These are phyloP conservation scores for Ficedula albicollis DNA, from an alignment of 2,797 vertebrate species.

Conservation along the genomic window DNA sequence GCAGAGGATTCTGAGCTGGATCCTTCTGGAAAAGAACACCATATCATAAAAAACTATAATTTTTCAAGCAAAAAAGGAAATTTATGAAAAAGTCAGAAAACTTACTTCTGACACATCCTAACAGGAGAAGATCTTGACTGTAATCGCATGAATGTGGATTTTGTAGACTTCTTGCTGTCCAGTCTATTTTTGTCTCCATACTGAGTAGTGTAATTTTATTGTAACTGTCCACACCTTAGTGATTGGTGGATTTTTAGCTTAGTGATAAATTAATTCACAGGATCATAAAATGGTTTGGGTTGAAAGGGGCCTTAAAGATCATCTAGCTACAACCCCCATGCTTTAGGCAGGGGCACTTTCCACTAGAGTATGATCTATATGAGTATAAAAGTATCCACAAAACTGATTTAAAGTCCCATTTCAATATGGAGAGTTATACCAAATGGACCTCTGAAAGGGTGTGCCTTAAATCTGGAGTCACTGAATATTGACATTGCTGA, in stretches of 20 bases:
- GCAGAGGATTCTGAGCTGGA: not conserved
- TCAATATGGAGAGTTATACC: not conserved
- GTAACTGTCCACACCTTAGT: not conserved
- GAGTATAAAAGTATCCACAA: not conserved
- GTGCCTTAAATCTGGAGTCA: not conserved
- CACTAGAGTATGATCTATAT: not conserved
- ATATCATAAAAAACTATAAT: not conserved
- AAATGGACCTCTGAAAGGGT: not conserved
- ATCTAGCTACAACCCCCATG: not conserved
- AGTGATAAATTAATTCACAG: not conserved
- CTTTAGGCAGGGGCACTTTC: not conserved
- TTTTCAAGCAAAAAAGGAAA: not conserved
- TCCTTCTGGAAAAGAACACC: not conserved
- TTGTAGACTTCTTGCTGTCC: not conserved
- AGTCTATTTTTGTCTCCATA: not conserved
- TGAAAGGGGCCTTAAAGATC: not conserved
- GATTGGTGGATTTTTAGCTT: not conserved
- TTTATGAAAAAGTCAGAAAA: not conserved
- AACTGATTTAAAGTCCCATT: not conserved
- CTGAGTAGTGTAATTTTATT: not conserved
- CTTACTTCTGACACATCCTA: not conserved
- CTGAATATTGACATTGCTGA: not conserved
- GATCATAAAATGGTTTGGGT: not conserved
- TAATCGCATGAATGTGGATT: not conserved
- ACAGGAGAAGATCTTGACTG: not conserved